Conservation (phyloP, 2,797 vertebrate genomes). For the Sebastes hubbsi region DNA sequence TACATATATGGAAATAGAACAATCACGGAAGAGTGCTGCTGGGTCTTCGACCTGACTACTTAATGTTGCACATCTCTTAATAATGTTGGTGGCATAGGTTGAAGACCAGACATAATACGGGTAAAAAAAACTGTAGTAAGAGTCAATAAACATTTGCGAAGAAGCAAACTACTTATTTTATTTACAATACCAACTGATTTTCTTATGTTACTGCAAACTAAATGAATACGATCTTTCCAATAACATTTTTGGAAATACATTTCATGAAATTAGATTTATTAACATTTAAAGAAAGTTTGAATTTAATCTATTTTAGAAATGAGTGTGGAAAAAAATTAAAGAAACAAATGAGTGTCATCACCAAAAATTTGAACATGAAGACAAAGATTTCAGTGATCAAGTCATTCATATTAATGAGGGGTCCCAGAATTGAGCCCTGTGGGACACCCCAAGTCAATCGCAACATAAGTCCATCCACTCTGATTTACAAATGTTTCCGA, state of each 20-base stretch:
- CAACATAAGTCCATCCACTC: neutral
- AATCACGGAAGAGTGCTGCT: neutral
- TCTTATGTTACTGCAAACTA: neutral
- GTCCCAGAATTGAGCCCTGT: neutral
- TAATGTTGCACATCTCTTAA: too few species aligned
- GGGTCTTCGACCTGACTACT: neutral
- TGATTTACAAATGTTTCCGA: neutral
- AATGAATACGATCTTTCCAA: neutral
- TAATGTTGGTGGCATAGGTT: neutral
- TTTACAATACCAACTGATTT: neutral
- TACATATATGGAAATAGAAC: neutral
- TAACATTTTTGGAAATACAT: neutral
- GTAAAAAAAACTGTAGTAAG: neutral
- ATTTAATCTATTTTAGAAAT: neutral
- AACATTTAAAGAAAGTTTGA: neutral
- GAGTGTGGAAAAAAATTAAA: neutral
- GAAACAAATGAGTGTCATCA: neutral
- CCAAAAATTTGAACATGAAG: rapidly evolving
- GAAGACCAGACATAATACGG: neutral
- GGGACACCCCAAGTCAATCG: neutral
- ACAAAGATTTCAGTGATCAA: neutral
- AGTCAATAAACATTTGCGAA: neutral
- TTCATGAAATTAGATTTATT: neutral
- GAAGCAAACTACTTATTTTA: neutral
- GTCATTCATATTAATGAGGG: neutral